Evolutionary conservation across 1,140 invertebrate species (phyloP).

Genomic region (Papilio aristodemus): DNA sequence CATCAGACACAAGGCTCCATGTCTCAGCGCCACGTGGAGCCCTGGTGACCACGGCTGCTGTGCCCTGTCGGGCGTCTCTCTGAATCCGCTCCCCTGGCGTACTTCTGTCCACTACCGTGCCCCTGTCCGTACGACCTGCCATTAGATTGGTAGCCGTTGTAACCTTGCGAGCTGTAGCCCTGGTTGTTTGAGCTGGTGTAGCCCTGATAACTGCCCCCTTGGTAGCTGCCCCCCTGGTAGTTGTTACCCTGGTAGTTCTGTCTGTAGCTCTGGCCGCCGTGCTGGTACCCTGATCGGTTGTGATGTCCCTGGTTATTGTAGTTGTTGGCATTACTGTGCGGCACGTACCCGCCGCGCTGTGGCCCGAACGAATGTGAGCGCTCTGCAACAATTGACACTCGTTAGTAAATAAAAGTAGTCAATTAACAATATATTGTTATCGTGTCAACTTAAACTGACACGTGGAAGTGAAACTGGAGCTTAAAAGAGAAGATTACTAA

Average conservation of each 20-base stretch:
- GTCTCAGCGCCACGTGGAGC: constrained; percentile 34
- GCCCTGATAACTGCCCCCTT: constrained; percentile 20
- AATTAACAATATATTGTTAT: too few relatives aligned
- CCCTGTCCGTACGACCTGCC: neutral
- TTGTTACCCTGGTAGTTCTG: constrained; percentile 29
- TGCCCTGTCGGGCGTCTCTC: neutral
- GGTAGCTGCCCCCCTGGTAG: neutral
- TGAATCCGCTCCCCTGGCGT: constrained; percentile 1
- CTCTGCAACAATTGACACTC: constrained; percentile 53
- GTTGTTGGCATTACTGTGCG: constrained; percentile 42
- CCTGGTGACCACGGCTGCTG: constrained; percentile 23
- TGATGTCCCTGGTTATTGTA: constrained; percentile 27
- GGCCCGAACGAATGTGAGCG: constrained; percentile 64
- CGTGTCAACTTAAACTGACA: too few relatives aligned
- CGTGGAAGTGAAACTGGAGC: too few relatives aligned
- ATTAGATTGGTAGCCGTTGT: neutral
- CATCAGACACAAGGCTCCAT: too few relatives aligned
- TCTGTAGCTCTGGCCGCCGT: constrained; percentile 40
- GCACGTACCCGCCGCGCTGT: constrained; percentile 59
- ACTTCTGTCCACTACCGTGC: constrained; percentile 6
- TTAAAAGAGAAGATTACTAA: too few relatives aligned
- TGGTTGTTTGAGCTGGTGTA: constrained; percentile 29
- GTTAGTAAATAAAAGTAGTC: too few relatives aligned
- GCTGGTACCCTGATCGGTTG: constrained; percentile 30
- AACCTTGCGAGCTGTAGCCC: neutral